These are phyloP conservation scores for Pangasianodon gigas DNA, from an alignment of 2,113 vertebrate species.

Conservation along the genomic window DNA sequence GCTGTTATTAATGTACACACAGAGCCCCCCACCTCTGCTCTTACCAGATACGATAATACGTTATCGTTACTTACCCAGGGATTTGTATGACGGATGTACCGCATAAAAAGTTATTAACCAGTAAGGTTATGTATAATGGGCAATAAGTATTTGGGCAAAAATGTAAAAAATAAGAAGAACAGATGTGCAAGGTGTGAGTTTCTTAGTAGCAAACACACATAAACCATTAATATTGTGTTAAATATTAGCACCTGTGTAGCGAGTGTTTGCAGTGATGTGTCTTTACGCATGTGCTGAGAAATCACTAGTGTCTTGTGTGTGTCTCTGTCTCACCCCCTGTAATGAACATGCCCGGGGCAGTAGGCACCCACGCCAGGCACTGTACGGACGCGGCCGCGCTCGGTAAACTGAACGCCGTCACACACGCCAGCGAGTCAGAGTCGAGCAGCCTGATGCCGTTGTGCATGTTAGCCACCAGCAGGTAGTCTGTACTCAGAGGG, in stretches of 20 bases:
- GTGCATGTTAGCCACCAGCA: slow-evolving; percentile 92
- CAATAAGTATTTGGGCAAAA: background rate
- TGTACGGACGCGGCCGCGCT: slow-evolving; percentile 88
- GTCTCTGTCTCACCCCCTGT: slow-evolving; percentile 78
- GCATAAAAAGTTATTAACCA: background rate
- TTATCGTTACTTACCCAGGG: background rate
- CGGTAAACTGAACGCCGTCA: slow-evolving; percentile 88
- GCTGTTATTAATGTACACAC: too few relatives aligned
- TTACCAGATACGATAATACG: too few relatives aligned
- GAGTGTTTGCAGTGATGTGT: background rate
- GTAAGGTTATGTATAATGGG: background rate
- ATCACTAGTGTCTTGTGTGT: background rate
- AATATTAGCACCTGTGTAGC: background rate
- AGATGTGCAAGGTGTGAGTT: background rate
- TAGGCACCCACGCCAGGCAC: slow-evolving; percentile 94
- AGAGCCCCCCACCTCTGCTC: too few relatives aligned
- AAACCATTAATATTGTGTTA: background rate
- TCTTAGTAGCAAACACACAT: background rate
- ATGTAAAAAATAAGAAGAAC: background rate
- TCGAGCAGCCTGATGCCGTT: slow-evolving; percentile 91
- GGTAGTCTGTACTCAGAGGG: slow-evolving; percentile 88
- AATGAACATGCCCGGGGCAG: slow-evolving; percentile 97
- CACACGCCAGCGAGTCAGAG: slow-evolving; percentile 85
- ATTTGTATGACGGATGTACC: background rate
- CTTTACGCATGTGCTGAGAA: background rate